Conservation (phyloP, 2,113 vertebrate species). For the Etheostoma cragini region DNA sequence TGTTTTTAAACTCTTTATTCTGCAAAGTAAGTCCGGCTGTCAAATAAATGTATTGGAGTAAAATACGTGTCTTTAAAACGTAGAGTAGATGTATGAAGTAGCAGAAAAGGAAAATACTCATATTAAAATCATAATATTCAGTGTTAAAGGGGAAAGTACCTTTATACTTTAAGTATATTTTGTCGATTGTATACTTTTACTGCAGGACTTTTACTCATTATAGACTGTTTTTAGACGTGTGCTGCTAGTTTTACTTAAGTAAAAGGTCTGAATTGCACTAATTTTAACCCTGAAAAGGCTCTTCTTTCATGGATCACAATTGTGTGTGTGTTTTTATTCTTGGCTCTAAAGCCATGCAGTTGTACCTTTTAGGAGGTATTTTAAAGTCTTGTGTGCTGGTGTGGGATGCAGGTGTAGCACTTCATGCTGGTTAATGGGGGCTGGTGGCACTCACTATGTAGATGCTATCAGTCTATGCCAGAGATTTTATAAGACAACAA, state of each 20-base stretch:
- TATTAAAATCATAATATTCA: background rate
- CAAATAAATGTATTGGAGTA: too few species aligned
- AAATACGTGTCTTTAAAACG: too few species aligned
- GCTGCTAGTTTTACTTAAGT: background rate
- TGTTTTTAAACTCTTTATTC: too few species aligned
- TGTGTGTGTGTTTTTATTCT: slow-evolving; percentile 8
- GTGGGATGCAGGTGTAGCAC: slow-evolving; percentile 61
- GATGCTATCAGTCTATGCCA: slow-evolving; percentile 56
- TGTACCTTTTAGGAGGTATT: slow-evolving; percentile 21
- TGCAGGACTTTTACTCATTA: background rate
- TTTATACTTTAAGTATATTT: background rate
- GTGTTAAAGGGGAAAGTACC: background rate
- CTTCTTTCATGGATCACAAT: slow-evolving; percentile 9
- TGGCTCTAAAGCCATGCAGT: background rate
- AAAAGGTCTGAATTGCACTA: background rate
- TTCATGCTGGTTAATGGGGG: slow-evolving; percentile 72
- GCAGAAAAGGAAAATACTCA: too few species aligned
- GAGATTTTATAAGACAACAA: slow-evolving; percentile 35
- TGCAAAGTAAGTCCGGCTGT: too few species aligned
- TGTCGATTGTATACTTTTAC: background rate
- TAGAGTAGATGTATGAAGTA: too few species aligned
- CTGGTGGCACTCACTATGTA: slow-evolving; percentile 51
- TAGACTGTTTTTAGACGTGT: background rate
- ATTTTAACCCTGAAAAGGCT: background rate
- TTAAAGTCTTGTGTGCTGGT: slow-evolving; percentile 35